Evolutionary conservation across 2,113 vertebrate species (phyloP).

Genomic region (Tamias sibiricus): DNA sequence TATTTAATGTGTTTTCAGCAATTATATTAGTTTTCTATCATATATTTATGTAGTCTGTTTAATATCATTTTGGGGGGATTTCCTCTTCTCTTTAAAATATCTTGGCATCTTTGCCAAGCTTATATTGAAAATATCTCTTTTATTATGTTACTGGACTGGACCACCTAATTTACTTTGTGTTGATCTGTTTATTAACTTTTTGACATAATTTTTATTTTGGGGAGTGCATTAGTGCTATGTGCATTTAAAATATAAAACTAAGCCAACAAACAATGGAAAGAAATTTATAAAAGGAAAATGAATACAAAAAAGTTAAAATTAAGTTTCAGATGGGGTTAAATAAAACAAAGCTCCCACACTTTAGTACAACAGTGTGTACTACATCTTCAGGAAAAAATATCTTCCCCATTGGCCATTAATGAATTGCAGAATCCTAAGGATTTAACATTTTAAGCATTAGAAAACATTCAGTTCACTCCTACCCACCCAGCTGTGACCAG

Average conservation of each 20-base stretch:
- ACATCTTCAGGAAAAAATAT: not conserved
- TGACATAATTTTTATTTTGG: not conserved
- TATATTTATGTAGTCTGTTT: not conserved
- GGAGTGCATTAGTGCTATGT: not conserved
- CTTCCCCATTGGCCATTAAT: not conserved
- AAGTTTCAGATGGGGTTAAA: not conserved
- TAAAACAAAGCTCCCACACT: not conserved
- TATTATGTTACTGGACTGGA: not conserved
- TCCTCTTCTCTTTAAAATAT: not conserved
- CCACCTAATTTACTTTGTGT: not conserved
- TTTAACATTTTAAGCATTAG: constrained; percentile 30
- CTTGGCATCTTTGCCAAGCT: not conserved
- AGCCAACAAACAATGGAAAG: not conserved
- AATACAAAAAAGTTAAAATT: not conserved
- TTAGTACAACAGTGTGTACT: not conserved
- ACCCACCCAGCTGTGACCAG: too few species aligned
- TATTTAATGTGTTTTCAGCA: not conserved
- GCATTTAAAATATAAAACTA: constrained; percentile 6
- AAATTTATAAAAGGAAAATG: not conserved
- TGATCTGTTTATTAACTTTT: not conserved
- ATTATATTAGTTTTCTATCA: not conserved
- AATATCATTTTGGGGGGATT: not conserved
- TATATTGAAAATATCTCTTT: not conserved
- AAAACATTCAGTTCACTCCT: not conserved
- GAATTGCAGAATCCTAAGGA: not conserved